These are phyloP conservation scores for Scophthalmus maximus DNA, from an alignment of 2,113 vertebrate species.

Conservation along the genomic window DNA sequence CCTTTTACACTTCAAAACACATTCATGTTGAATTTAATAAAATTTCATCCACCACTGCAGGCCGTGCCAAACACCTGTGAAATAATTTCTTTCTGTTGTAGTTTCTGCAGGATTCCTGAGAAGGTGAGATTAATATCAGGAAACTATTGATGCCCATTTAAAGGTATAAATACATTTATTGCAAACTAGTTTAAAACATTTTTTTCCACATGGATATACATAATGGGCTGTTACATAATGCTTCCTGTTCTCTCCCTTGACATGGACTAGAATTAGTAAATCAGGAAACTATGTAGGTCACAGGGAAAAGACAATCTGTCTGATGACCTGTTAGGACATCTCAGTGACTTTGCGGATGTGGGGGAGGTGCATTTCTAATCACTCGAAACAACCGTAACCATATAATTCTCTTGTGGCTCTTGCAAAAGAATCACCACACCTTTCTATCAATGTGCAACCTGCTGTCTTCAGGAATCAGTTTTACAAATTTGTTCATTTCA, in stretches of 20 bases:
- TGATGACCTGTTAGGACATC: constrained; percentile 47
- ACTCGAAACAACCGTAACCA: neutral
- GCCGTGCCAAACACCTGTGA: too few species aligned
- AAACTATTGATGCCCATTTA: neutral
- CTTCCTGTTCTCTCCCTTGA: constrained; percentile 21
- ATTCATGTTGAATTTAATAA: too few species aligned
- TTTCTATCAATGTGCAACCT: neutral
- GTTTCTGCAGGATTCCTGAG: neutral
- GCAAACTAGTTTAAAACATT: neutral
- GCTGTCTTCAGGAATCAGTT: neutral
- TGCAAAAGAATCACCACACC: neutral
- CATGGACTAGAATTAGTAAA: constrained; percentile 49
- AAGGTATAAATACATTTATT: neutral
- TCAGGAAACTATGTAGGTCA: constrained; percentile 53
- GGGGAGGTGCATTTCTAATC: constrained; percentile 14
- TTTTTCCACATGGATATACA: constrained; percentile 3
- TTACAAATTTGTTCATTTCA: too few species aligned
- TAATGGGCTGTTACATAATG: constrained; percentile 18
- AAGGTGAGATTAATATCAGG: neutral
- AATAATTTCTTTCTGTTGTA: too few species aligned
- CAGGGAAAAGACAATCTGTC: constrained; percentile 36
- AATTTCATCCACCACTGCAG: too few species aligned
- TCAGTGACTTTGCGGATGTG: neutral
- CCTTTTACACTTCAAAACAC: too few species aligned
- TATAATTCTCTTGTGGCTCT: neutral